Percentiles rank a stretch among this genome's conserved stretches.
phyloP scores from a whole-genome alignment of 2,888 invertebrate species.

The Copidosoma aretas region DNA sequence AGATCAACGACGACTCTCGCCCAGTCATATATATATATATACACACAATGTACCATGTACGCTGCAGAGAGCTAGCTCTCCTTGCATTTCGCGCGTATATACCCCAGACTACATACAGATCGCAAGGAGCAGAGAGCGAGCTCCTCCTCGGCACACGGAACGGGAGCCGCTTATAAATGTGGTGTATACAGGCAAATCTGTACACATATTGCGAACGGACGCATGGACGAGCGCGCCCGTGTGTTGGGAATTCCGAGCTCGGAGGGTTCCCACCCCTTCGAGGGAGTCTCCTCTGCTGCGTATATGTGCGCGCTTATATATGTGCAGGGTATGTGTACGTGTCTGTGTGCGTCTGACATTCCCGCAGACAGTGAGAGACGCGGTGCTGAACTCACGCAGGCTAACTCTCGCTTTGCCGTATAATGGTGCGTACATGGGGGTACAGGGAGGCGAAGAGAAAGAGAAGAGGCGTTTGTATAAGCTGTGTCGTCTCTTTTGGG shows the following conservation, averaged over 20 bases:
- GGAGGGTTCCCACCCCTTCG: conserved; percentile 58
- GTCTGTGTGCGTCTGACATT: too few relatives aligned
- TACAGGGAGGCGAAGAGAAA: too few relatives aligned
- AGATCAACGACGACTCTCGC: conserved; percentile 6
- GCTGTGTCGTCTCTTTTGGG: too few relatives aligned
- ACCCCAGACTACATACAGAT: not conserved
- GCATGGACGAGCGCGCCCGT: conserved; percentile 1
- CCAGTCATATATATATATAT: not conserved
- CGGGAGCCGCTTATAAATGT: not conserved
- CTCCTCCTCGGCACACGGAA: not conserved
- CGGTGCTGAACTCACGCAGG: too few relatives aligned
- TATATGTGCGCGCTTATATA: conserved; percentile 3
- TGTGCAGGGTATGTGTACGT: not conserved
- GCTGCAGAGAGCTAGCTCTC: conserved; percentile 1
- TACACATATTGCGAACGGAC: too few relatives aligned
- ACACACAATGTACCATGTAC: not conserved
- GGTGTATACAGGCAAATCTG: not conserved
- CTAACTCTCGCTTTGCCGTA: too few relatives aligned
- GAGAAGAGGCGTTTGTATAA: too few relatives aligned
- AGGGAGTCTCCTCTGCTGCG: conserved; percentile 22
- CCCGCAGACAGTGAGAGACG: too few relatives aligned
- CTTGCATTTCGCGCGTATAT: conserved; percentile 1
- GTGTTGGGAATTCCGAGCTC: conserved; percentile 54
- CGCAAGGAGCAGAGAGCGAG: too few relatives aligned
- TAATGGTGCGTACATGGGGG: too few relatives aligned